Evolutionary conservation across 37 sponge, comb jelly and placozoan species (phyloP).

Genomic region (Geodia barretti): DNA sequence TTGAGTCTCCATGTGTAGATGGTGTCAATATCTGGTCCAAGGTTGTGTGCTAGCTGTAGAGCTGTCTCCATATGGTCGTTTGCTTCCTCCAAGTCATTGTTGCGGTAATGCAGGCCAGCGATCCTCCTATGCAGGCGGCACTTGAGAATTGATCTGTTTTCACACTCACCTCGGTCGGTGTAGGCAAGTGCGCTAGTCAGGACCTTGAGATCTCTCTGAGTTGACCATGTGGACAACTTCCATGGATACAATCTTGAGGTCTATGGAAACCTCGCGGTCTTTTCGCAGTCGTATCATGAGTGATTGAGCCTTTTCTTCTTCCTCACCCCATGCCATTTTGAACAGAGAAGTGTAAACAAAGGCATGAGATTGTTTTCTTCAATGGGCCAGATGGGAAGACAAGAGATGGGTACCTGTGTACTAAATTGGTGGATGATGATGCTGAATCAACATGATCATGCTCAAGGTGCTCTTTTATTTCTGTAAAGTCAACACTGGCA

Average conservation of each 20-base stretch:
- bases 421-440: not conserved
- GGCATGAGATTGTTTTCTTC: not conserved
- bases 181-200: conserved; percentile 28
- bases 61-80: conserved; percentile 12
- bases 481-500: not conserved
- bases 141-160: conserved; percentile 21
- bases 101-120: conserved; percentile 37
- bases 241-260: conserved; percentile 43
- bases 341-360: conserved; percentile 29
- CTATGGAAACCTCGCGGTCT: conserved; percentile 1
- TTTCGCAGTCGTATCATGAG: not conserved
- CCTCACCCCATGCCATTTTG: conserved; percentile 45
- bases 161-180: conserved; percentile 18
- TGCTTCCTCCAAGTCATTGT: conserved; percentile 12
- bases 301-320: conserved; percentile 15
- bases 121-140: conserved; percentile 25
- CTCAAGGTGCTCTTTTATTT: not conserved
- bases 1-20: conserved; percentile 36
- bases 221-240: conserved; percentile 53
- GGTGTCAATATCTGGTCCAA: conserved; percentile 31
- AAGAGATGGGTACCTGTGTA: not conserved
- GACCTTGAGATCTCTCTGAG: conserved; percentile 25
- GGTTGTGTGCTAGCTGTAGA: conserved; percentile 19
- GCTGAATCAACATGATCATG: not conserved
- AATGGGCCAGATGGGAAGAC: conserved; percentile 22